Evolutionary conservation across 2,888 invertebrate genomes (phyloP).

Genomic region (Liposcelis brunnea): DNA sequence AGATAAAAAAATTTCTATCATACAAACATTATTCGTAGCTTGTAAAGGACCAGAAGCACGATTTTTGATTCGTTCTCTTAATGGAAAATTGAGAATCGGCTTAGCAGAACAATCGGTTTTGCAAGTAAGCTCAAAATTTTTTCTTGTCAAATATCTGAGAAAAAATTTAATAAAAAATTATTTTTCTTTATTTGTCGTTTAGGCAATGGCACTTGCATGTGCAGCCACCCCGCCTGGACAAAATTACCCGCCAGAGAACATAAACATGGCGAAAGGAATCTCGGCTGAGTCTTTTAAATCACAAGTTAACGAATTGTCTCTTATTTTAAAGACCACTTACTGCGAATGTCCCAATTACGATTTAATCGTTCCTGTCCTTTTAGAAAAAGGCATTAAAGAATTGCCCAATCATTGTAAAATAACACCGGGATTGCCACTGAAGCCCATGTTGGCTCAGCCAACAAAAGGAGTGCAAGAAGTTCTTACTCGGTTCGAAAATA

Average conservation of each 20-base stretch:
- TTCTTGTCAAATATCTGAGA: neutral
- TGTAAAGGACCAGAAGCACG: conserved; percentile 76
- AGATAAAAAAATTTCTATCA: conserved; percentile 76
- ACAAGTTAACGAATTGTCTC: conserved; percentile 51
- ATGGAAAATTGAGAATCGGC: conserved; percentile 90
- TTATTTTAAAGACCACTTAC: conserved; percentile 80
- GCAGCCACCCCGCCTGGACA: conserved; percentile 61
- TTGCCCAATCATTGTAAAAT: conserved; percentile 69
- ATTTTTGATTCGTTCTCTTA: conserved; percentile 74
- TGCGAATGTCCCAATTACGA: conserved; percentile 95
- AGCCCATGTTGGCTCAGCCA: conserved; percentile 98
- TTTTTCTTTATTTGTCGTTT: conserved; percentile 20
- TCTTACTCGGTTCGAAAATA: conserved; percentile 63
- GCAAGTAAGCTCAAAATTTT: conserved; percentile 23
- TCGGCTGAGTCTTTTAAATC: conserved; percentile 53
- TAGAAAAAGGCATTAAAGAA: conserved; percentile 54
- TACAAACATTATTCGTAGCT: conserved; percentile 83
- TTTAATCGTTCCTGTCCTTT: conserved; percentile 56
- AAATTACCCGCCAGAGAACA: conserved; percentile 37
- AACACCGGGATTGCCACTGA: conserved; percentile 81
- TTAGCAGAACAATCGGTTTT: conserved; percentile 92
- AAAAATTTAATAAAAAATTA: neutral
- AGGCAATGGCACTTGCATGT: conserved; percentile 75
- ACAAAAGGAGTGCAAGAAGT: conserved; percentile 87
- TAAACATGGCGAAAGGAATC: conserved; percentile 45